These are phyloP conservation scores for Drosophila anceps DNA, from an alignment of 2,888 invertebrate genomes.

Conservation along the genomic window DNA sequence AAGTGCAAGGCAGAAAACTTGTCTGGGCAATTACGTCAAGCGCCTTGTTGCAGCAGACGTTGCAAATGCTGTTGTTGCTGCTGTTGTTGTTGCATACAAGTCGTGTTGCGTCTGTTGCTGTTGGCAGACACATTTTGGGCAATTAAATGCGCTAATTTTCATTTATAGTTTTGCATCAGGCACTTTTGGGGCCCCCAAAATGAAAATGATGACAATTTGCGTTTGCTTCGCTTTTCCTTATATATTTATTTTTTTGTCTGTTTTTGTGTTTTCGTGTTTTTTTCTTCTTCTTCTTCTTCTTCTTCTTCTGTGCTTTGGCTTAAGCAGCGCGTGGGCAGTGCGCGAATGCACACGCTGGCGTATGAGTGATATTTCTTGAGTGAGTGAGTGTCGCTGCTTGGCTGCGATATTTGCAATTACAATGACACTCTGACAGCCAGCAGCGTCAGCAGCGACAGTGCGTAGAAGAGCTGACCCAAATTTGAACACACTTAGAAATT, in stretches of 20 bases:
- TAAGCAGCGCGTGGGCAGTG: slow-evolving; percentile 71
- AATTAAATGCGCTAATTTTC: slow-evolving; percentile 83
- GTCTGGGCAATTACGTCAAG: slow-evolving; percentile 77
- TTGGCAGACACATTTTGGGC: slow-evolving; percentile 79
- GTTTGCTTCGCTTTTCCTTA: slow-evolving; percentile 36
- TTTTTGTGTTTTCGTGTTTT: neutral
- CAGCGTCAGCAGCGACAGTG: slow-evolving; percentile 41
- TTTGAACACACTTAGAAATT: slow-evolving; percentile 80
- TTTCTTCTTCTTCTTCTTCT: too few relatives aligned
- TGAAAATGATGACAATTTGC: slow-evolving; percentile 65
- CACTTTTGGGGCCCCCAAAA: slow-evolving; percentile 23
- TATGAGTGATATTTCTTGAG: slow-evolving; percentile 59
- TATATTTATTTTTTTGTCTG: neutral
- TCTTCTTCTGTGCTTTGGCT: neutral
- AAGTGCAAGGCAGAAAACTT: slow-evolving; percentile 49
- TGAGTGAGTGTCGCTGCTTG: slow-evolving; percentile 48
- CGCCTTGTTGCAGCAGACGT: slow-evolving; percentile 62
- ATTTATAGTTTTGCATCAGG: slow-evolving; percentile 45
- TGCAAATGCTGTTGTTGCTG: slow-evolving; percentile 17
- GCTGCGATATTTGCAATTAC: slow-evolving; percentile 83
- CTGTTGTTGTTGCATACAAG: slow-evolving; percentile 22
- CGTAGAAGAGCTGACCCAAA: slow-evolving; percentile 74
- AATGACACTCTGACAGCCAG: slow-evolving; percentile 75
- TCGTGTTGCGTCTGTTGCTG: slow-evolving; percentile 48
- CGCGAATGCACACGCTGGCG: slow-evolving; percentile 62